Evolutionary conservation across 2,888 invertebrate species (phyloP).

Genomic region (Drosophila anomelani): DNA sequence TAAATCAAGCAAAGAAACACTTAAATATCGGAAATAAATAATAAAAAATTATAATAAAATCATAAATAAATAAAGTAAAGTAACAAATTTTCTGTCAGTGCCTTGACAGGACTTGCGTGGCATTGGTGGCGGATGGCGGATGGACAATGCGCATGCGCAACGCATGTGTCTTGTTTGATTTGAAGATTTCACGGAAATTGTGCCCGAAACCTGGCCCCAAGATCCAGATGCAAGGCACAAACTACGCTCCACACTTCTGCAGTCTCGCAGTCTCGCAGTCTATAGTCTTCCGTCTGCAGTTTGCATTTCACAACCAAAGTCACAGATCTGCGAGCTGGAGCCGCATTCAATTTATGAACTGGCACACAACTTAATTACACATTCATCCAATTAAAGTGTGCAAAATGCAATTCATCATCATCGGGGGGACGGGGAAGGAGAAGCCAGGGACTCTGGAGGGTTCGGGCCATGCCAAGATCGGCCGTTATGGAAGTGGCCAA

Average conservation of each 20-base stretch:
- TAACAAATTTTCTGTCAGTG: not conserved
- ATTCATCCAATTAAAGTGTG: constrained; percentile 82
- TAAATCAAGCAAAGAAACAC: not conserved
- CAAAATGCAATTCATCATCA: constrained; percentile 82
- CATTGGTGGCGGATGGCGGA: constrained; percentile 36
- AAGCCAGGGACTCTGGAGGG: constrained; percentile 4
- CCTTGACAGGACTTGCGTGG: constrained; percentile 35
- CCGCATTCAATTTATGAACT: constrained; percentile 59
- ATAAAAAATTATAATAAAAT: too few relatives aligned
- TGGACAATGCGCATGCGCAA: constrained; percentile 75
- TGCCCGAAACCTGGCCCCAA: constrained; percentile 32
- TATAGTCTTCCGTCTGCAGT: constrained; percentile 7
- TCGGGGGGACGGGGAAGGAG: constrained; percentile 38
- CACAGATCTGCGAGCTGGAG: constrained; percentile 11
- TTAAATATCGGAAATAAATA: too few relatives aligned
- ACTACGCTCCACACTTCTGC: not conserved
- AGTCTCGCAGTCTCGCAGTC: not conserved
- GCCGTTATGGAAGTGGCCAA: constrained; percentile 43
- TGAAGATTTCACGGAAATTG: constrained; percentile 81
- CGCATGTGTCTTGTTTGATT: constrained; percentile 83
- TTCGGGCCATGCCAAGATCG: constrained; percentile 11
- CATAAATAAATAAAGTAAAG: too few relatives aligned
- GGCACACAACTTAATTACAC: constrained; percentile 83
- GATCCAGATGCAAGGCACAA: constrained; percentile 12
- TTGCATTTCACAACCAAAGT: constrained; percentile 23